Base-by-base conservation (phyloP, 2,113 vertebrate species). In the Ailuropoda melanoleuca region DNA sequence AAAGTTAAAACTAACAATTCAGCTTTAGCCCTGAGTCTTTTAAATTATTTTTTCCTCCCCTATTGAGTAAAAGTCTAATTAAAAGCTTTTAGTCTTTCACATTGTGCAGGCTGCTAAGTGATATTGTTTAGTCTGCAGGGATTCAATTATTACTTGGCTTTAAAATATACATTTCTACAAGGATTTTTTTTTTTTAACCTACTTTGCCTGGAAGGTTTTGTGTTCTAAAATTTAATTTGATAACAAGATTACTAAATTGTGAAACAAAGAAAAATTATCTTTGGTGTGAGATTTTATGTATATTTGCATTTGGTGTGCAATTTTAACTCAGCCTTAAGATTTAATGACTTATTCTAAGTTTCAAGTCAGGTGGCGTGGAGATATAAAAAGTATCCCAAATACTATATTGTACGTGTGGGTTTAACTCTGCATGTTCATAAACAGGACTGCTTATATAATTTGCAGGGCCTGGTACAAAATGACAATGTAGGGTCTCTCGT, bases 11-110 rank as follows among this genome's bases (percentile, higher is more conserved):
- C 96, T 97, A 98, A 98, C 97, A 98, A 98, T 98, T 98, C 96
- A 95, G 90, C 56, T 97, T 98, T 97, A 98, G 97, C 98, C 82
- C 83, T 96, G 94, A 98, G 90, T 98, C 96, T 98, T 99, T 98
- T 96, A 98, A 98, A 99, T 98, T 98, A 95, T 98, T 98, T 98
- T 98, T 98, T 97, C 90, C 96, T 98, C 96, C 97, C 98, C 97
- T 98, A 93, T 98, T 98, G 98, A 98, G 98, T 98, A 98, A 97
- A 93, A 98, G 88, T 94, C 98, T 99, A 99, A 99, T 99, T 98
- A 99, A 99, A 99, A 99, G 97, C 98, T 98, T 98, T 98, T 98
- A 98, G 97, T 95, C 96, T 98, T 97, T 98, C 96, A 96, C 58
- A 37, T 98, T 97, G 94, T 98, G 98, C 93, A 50, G 95, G n/a